Evolutionary conservation across 2,888 invertebrate species (phyloP), one percentile per base, ranked within the genome.

Genomic region (Lepidochitona cinerea): DNA sequence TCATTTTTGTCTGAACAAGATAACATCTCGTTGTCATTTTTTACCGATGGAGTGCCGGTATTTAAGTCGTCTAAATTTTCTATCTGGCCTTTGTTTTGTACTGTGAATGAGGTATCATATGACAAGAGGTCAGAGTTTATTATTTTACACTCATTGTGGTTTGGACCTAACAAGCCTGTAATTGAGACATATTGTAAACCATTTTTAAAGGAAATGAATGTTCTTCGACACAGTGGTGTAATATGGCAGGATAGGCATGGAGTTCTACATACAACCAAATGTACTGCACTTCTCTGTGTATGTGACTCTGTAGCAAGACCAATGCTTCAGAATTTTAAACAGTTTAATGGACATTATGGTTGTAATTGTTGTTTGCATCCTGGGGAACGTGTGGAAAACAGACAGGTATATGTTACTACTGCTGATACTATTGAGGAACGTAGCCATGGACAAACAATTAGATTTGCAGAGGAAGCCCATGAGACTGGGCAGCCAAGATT

Each of bases 341-440:
- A 59, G 59, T 59, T 59, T 29, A 59, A 59, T 59, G 59, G 59
- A 1, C 4, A 59, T 59, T 59, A 59, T 59, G 5, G 59, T 4
- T 59, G 59, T 26, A 59, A 59, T 26, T 26, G 26, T 59, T 59
- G 59, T 26, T 59, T 59, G 59, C 59, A 59, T 26, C 59, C 59
- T 7, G 59, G 59, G 14, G 59, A 59, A 59, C 23, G 5, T 14
- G 29, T 59, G 23, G 59, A 29, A 4, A 59, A 59, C 26, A 59
- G 59, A 32, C 59, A 59, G 23, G 59, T 59, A 29, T 59, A 59
- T 59, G 14, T 26, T n/a, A 29, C 2, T 29, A 23, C 4, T 4
- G n/a, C n/a, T 59, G 59, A 2, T 59, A 32, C 29, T 29, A 59
- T 59, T 23, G 59, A 59, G 26, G 26, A 59, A 26, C 59, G 29